Percentiles rank a stretch among this genome's conserved stretches.
phyloP scores from a whole-genome alignment of 1,140 invertebrate species.

The Dryas iulia region DNA sequence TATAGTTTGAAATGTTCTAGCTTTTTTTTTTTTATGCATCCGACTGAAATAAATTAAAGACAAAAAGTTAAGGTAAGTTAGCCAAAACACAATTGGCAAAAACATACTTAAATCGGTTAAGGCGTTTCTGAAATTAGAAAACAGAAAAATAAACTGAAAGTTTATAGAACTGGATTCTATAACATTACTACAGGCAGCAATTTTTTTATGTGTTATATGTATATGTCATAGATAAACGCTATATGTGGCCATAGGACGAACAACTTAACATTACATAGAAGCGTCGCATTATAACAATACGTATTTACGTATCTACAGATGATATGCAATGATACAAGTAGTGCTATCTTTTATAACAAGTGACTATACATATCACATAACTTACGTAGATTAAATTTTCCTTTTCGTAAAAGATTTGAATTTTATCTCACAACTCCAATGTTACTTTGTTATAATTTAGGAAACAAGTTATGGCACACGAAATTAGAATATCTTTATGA shows the following conservation, averaged over 20 bases:
- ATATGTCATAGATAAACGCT: no score
- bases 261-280: conserved; percentile 5
- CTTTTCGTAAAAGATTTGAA: conserved; percentile 62
- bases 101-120: no score
- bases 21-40: no score
- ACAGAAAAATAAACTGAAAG: no score
- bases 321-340: conserved; percentile 75
- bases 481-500: conserved; percentile 46
- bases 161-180: no score
- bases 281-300: conserved; percentile 5
- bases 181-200: no score
- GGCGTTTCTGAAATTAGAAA: no score
- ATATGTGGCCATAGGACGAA: conserved; percentile 4
- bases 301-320: conserved; percentile 46
- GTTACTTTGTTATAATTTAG: conserved; percentile 56
- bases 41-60: no score
- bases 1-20: no score
- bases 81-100: no score
- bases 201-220: no score
- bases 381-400: conserved; percentile 73
- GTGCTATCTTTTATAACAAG: conserved; percentile 64
- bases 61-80: no score
- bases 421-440: conserved; percentile 71
- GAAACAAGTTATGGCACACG: conserved; percentile 65
- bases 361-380: conserved; percentile 77